Evolutionary conservation across 2,113 vertebrate species (phyloP).

Genomic region (Pterocles gutturalis): DNA sequence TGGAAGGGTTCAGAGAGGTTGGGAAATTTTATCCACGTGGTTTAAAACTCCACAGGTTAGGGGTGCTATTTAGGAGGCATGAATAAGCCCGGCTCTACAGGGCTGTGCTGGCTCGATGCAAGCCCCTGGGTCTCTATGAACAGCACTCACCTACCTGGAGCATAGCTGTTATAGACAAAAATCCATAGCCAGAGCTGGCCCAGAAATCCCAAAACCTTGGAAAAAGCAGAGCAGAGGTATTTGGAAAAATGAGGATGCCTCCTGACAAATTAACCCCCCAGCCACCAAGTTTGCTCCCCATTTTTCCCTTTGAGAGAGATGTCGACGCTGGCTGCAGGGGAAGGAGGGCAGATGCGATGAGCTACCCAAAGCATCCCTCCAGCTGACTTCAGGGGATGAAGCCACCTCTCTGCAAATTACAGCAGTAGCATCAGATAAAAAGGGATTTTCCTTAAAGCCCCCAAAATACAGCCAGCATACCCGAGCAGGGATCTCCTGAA

Average conservation of each 20-base stretch:
- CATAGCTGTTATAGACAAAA: fast-evolving
- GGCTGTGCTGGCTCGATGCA: fast-evolving
- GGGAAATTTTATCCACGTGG: background rate
- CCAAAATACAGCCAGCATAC: background rate
- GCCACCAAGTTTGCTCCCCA: fast-evolving
- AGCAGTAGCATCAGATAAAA: background rate
- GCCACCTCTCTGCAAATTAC: background rate
- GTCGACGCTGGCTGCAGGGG: background rate
- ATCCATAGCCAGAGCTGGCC: background rate
- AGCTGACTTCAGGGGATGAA: background rate
- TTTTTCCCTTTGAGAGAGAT: fast-evolving
- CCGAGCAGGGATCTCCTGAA: background rate
- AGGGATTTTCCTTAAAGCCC: background rate
- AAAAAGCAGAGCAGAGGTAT: background rate
- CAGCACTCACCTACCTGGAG: fast-evolving
- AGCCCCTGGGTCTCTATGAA: background rate
- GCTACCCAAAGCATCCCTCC: background rate
- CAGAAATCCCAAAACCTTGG: background rate
- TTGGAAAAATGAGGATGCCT: background rate
- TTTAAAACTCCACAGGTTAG: background rate
- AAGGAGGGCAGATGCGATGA: fast-evolving
- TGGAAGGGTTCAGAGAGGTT: background rate
- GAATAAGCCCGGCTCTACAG: background rate
- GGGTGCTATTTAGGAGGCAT: background rate
- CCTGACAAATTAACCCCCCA: background rate